These are phyloP conservation scores for Serripes groenlandicus DNA, from an alignment of 2,888 invertebrate genomes.

Conservation along the genomic window DNA sequence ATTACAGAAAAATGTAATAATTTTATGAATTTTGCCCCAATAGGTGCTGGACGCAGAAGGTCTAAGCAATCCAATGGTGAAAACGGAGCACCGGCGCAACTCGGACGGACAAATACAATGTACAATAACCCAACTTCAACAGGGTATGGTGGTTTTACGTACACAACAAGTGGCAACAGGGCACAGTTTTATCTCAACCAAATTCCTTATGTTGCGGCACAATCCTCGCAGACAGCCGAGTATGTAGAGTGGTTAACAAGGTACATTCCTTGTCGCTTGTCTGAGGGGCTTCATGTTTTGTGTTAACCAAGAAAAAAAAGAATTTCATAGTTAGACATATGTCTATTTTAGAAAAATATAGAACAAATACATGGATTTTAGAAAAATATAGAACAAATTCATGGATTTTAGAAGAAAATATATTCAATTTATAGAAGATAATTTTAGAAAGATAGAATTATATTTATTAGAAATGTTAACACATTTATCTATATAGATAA, in stretches of 20 bases:
- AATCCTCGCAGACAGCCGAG: slow-evolving; percentile 74
- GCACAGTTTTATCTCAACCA: slow-evolving; percentile 77
- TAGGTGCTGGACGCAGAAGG: slow-evolving; percentile 72
- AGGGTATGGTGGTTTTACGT: slow-evolving; percentile 74
- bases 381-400: no score
- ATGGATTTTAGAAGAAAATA: not conserved
- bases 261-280: slow-evolving; percentile 66
- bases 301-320: not conserved
- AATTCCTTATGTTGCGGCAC: slow-evolving; percentile 75
- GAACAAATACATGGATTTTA: not conserved
- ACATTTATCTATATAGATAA: not conserved
- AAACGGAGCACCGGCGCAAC: slow-evolving; percentile 47
- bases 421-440: not conserved
- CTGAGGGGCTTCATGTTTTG: slow-evolving; percentile 53
- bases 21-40: no score
- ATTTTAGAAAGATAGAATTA: not conserved
- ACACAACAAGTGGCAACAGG: slow-evolving; percentile 72
- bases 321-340: not conserved
- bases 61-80: slow-evolving; percentile 53
- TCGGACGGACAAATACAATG: slow-evolving; percentile 69
- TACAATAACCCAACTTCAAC: slow-evolving; percentile 54
- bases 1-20: no score
- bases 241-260: slow-evolving; percentile 78
- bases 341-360: not conserved
- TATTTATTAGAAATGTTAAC: not conserved